Percentiles rank a stretch among this genome's conserved stretches.
Conservation (phyloP, 92 coral and sea anemone genomes). For the Epizoanthus ramosus region DNA sequence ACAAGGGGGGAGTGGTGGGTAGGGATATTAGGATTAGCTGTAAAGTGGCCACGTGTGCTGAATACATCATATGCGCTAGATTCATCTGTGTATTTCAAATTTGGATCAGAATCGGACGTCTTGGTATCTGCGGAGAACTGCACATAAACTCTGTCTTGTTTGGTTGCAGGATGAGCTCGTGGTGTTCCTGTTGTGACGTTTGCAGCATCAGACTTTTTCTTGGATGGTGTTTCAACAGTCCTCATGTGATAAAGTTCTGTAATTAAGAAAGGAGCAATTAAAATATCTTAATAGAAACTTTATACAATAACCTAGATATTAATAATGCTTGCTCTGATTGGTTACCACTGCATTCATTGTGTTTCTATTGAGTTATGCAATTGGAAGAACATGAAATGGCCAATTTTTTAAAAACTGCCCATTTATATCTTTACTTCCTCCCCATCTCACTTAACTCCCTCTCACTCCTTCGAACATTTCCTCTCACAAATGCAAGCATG, state of each 20-base stretch:
- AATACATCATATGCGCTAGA: slow-evolving; percentile 65
- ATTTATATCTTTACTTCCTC: too few relatives aligned
- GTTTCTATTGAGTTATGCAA: too few relatives aligned
- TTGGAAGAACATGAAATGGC: too few relatives aligned
- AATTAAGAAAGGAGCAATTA: not conserved
- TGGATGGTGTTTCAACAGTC: slow-evolving; percentile 57
- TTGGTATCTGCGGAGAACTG: slow-evolving; percentile 69
- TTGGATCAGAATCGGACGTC: slow-evolving; percentile 53
- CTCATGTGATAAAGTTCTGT: slow-evolving; percentile 72
- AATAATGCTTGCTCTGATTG: too few relatives aligned
- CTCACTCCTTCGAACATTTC: too few relatives aligned
- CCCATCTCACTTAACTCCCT: too few relatives aligned
- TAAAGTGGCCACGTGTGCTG: slow-evolving; percentile 82
- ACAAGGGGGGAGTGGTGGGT: not conserved
- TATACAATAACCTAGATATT: too few relatives aligned
- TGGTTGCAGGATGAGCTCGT: slow-evolving; percentile 44
- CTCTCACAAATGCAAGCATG: too few relatives aligned
- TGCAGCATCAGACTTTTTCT: slow-evolving; percentile 51
- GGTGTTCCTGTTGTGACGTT: slow-evolving; percentile 28
- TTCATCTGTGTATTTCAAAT: slow-evolving; percentile 79
- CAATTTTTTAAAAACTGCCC: too few relatives aligned
- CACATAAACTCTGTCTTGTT: slow-evolving; percentile 81
- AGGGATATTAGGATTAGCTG: slow-evolving; percentile 65
- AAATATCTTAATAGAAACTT: not conserved
- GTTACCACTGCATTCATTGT: too few relatives aligned